Base-by-base conservation (phyloP, 35 echinoderm and acorn worm species). In the Acanthaster planci region DNA sequence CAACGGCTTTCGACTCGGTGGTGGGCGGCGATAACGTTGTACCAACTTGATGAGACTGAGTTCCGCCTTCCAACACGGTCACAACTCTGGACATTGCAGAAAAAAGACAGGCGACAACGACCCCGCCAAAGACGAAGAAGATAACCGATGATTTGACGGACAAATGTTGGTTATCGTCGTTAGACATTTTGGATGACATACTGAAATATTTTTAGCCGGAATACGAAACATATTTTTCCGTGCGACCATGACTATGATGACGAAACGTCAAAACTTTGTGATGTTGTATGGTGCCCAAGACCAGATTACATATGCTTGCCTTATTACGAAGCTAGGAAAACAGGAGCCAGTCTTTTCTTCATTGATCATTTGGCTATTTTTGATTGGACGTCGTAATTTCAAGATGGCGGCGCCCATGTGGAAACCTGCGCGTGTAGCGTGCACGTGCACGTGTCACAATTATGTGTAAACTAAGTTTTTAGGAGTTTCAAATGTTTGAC, bases 401-500 rank as follows among this genome's bases (percentile, higher is more conserved):
- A 92, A 92, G 17, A 92, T 92, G 90, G 90, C 90, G 15, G 84
- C 90, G 44, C 57, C 90, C 90, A 86, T 85, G 76, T 37, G 67
- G 58, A 40, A 37, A 77, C 31, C 0, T 8, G 14, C 18, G 58
- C 0, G 5, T n/a, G n/a, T n/a, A n/a, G n/a, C n/a, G n/a, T n/a
- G 52, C 32, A 55, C 44, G 38, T 37, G 38, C 32, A 5, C 7
- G 6, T n/a, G n/a, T n/a, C n/a, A n/a, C n/a, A n/a, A n/a, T n/a
- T n/a, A n/a, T n/a, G 27, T 37, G 14, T 15, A 52, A 38, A 55
- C 19, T 76, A 17, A 2, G 39, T 8, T 27, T 26, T 82, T 52
- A 15, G 55, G 53, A 42, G 16, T 29, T 27, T 26, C 56, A 27
- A 76, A 76, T 37, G 0, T 50, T 19, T 8, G 0, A 9, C 1